Conservation (phyloP, 2,113 vertebrate species). For the Tetrax tetrax region DNA sequence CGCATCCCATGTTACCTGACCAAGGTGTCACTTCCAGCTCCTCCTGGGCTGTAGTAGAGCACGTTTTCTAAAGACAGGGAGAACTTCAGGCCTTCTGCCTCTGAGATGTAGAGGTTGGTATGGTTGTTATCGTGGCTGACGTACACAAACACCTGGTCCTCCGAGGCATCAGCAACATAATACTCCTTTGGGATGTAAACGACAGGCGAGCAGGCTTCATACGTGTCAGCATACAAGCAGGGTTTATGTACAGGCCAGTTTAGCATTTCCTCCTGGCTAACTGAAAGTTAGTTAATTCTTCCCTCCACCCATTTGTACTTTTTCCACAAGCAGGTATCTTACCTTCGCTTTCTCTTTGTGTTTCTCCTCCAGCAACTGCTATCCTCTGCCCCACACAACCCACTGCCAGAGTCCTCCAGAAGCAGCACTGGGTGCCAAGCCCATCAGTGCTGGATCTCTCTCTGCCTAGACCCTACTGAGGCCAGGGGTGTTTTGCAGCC, state of each 20-base stretch:
- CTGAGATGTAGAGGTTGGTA: constrained; percentile 96
- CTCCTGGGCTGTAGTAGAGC: constrained; percentile 92
- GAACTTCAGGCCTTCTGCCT: constrained; percentile 91
- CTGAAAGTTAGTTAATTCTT: neutral
- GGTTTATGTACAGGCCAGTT: neutral
- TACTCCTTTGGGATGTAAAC: constrained; percentile 82
- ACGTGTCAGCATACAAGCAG: fast-evolving
- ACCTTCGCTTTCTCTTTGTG: neutral
- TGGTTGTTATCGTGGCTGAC: constrained; percentile 93
- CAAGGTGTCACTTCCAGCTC: constrained; percentile 89
- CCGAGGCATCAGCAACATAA: constrained; percentile 92
- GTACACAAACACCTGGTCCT: constrained; percentile 98
- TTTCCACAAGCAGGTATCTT: neutral
- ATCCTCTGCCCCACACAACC: fast-evolving
- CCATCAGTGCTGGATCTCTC: fast-evolving
- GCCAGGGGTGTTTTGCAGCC: fast-evolving
- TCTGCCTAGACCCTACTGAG: neutral
- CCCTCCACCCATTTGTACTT: neutral
- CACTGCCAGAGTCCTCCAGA: neutral
- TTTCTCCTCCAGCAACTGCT: neutral
- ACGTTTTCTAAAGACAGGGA: constrained; percentile 93
- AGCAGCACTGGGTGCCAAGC: neutral
- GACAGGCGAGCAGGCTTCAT: fast-evolving
- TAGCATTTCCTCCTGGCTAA: neutral
- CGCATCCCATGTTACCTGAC: constrained; percentile 78